These are phyloP conservation scores for Pontoporia blainvillei DNA, from an alignment of 2,113 vertebrate species.

Conservation along the genomic window DNA sequence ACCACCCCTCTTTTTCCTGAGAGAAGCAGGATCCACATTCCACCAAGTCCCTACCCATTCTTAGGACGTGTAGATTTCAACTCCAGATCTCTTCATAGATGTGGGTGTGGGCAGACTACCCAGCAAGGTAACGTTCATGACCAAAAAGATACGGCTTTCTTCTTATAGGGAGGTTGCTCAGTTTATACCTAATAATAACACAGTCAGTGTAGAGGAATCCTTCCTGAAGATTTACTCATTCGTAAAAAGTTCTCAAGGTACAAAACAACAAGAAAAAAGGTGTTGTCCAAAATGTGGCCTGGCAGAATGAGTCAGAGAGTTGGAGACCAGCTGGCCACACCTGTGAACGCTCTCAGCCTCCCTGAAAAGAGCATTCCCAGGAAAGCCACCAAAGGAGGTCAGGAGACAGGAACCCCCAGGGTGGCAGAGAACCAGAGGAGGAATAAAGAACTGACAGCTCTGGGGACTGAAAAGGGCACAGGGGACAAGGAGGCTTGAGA, in stretches of 20 bases:
- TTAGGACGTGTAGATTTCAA: not conserved
- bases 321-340: not conserved
- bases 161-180: not conserved
- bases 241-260: constrained; percentile 1
- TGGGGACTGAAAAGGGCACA: not conserved
- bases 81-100: not conserved
- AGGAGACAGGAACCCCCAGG: not conserved
- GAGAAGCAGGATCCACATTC: not conserved
- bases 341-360: not conserved
- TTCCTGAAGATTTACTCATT: constrained; percentile 8
- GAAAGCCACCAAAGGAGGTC: not conserved
- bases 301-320: not conserved
- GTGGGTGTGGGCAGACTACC: not conserved
- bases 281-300: not conserved
- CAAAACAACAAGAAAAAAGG: not conserved
- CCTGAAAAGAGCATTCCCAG: not conserved
- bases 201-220: not conserved
- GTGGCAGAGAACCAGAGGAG: not conserved
- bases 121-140: not conserved
- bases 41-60: not conserved
- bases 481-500: not conserved
- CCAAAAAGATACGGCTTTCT: not conserved
- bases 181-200: not conserved
- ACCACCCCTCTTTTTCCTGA: not conserved
- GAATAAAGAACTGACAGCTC: not conserved